These are phyloP conservation scores for Drosophila sproati DNA, from an alignment of 1,140 invertebrate species.

Conservation along the genomic window DNA sequence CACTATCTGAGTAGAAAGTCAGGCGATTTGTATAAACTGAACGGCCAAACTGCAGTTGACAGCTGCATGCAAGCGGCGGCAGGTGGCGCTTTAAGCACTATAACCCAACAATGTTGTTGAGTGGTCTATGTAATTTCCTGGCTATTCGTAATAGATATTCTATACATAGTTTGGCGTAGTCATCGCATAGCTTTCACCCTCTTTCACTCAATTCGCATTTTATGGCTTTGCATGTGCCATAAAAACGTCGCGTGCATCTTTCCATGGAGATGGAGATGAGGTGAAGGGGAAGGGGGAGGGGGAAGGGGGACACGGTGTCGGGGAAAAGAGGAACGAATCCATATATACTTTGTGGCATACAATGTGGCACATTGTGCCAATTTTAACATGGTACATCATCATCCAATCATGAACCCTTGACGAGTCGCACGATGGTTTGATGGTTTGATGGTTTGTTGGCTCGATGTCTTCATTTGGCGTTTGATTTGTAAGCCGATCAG, in stretches of 20 bases:
- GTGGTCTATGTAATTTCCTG: slow-evolving; percentile 28
- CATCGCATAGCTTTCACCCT: slow-evolving; percentile 31
- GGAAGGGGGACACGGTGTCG: neutral
- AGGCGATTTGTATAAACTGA: neutral
- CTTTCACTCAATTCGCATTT: slow-evolving; percentile 30
- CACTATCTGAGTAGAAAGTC: slow-evolving; percentile 8
- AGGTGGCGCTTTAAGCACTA: slow-evolving; percentile 30
- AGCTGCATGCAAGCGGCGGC: slow-evolving; percentile 6
- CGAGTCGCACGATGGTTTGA: too few relatives aligned
- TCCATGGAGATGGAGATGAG: slow-evolving; percentile 26
- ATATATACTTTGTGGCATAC: slow-evolving; percentile 20
- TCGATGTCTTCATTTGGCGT: slow-evolving; percentile 17
- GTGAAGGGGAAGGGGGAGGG: neutral
- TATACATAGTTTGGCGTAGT: slow-evolving; percentile 50
- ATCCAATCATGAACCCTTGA: neutral
- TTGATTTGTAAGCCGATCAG: slow-evolving; percentile 6
- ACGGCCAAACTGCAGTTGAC: neutral
- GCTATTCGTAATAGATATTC: slow-evolving; percentile 46
- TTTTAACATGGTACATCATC: slow-evolving; percentile 3
- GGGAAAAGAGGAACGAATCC: neutral
- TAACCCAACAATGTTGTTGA: slow-evolving; percentile 30
- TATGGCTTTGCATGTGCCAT: slow-evolving; percentile 53
- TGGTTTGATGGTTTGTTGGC: neutral
- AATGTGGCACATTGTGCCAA: slow-evolving; percentile 53
- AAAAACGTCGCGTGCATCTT: slow-evolving; percentile 57